Base-by-base conservation (phyloP, 1,140 invertebrate species). In the Psix sp. region DNA sequence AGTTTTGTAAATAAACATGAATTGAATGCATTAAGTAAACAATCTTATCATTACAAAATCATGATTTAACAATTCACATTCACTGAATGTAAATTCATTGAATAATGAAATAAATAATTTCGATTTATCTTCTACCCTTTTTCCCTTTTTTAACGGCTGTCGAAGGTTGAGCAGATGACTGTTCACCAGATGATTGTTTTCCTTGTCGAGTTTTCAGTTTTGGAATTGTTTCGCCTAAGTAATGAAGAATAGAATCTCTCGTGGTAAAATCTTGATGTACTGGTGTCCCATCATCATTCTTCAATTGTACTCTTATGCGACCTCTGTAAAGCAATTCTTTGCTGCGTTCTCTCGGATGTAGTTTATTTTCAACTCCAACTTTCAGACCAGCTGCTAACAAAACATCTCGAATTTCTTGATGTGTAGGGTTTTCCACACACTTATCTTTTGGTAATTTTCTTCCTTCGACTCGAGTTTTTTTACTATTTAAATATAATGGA, bases 401-500 rank as follows among this genome's bases (percentile, higher is more conserved):
- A 3, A 99, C 96, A 88, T 99, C 97, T 59, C 93, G 90, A 39
- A 99, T 99, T 85, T 99, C 98, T 79, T 94, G 91, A 82, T 93
- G 93, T 0, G 94, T 97, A 24, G 98, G 98, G 88, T 98, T 98
- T 67, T 98, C 95, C 1, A 99, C 93, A 82, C 94, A 96, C 83
- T 93, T 92, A 1, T 92, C 89, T 86, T 96, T 96, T 4, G 93
- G 85, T 15, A 99, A 86, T 72, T 92, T 91, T 16, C 98, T 89
- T 5, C 98, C 98, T 83, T 97, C 91, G 1, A 93, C 93, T 18
- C 94, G 80, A 0, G 95, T 96, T 85, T 96, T 98, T 79, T 96
- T 98, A 70, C 92, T 96, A 80, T 99, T 99, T 14, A 99, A 89
- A 77, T 99, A 99, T 0, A 95, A 92, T 31, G 98, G 98, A 88